Percentiles rank a stretch among this genome's conserved stretches.
phyloP scores from a whole-genome alignment of 1,140 invertebrate species.

The Zaprionus nigranus region DNA sequence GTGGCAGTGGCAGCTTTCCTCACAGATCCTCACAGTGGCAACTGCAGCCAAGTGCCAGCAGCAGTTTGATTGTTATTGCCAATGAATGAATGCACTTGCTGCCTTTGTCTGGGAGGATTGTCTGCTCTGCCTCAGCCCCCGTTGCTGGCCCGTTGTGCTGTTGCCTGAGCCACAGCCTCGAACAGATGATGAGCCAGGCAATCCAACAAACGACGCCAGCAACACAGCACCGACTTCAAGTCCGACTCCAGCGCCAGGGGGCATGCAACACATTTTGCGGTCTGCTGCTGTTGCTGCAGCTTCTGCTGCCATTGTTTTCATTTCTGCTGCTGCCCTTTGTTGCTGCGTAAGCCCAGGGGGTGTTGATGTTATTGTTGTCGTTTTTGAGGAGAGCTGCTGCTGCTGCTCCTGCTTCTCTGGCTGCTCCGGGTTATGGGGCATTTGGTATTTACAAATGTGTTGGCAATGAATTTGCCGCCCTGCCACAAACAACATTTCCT shows the following conservation, averaged over 20 bases:
- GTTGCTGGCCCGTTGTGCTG: slow-evolving; percentile 14
- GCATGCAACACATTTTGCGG: slow-evolving; percentile 80
- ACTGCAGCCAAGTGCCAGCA: slow-evolving; percentile 61
- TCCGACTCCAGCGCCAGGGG: slow-evolving; percentile 55
- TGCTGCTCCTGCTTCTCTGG: not conserved
- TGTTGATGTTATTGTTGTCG: slow-evolving; percentile 64
- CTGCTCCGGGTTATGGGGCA: slow-evolving; percentile 27
- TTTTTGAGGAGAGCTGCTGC: slow-evolving; percentile 21
- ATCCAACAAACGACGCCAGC: slow-evolving; percentile 26
- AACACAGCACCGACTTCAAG: slow-evolving; percentile 27
- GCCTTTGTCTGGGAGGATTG: slow-evolving; percentile 55
- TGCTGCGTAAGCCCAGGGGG: slow-evolving; percentile 64
- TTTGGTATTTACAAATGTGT: slow-evolving; percentile 58
- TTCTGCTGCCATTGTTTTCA: slow-evolving; percentile 65
- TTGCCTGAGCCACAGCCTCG: slow-evolving; percentile 22
- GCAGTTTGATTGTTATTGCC: slow-evolving; percentile 81
- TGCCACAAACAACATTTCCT: slow-evolving; percentile 64
- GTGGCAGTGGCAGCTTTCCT: slow-evolving; percentile 11
- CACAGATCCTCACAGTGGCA: slow-evolving; percentile 5
- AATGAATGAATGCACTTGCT: slow-evolving; percentile 80
- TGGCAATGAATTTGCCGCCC: slow-evolving; percentile 72
- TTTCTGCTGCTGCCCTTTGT: slow-evolving; percentile 48
- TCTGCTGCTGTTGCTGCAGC: slow-evolving; percentile 64
- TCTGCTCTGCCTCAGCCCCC: slow-evolving; percentile 45
- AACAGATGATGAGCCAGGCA: slow-evolving; percentile 21